Evolutionary conservation across 2,888 invertebrate genomes (phyloP).

Genomic region (Myopa testacea): DNA sequence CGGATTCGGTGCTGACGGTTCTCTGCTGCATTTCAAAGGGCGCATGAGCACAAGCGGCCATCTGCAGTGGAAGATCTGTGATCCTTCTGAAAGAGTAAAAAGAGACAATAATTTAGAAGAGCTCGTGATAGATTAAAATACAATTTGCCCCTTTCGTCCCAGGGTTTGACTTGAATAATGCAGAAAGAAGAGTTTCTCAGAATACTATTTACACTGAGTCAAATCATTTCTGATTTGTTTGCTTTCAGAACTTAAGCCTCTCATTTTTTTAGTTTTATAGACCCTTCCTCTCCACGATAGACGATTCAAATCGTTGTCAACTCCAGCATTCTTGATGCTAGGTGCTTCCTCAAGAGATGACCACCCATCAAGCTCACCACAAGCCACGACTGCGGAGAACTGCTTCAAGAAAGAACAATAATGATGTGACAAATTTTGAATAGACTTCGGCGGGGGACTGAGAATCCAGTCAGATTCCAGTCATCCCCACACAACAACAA

Average conservation of each 20-base stretch:
- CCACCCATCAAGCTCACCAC: not conserved
- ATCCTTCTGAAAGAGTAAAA: conserved; percentile 37
- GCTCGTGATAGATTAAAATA: too few species aligned
- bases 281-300: not conserved
- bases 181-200: too few species aligned
- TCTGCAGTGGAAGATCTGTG: conserved; percentile 4
- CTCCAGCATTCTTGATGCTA: not conserved
- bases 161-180: too few species aligned
- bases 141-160: too few species aligned
- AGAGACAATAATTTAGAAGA: not conserved
- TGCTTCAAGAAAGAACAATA: conserved; percentile 11
- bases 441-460: not conserved
- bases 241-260: too few species aligned
- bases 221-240: too few species aligned
- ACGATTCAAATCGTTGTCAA: conserved; percentile 15
- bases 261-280: too few species aligned
- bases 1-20: conserved; percentile 36
- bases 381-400: not conserved
- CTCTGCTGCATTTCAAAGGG: conserved; percentile 34
- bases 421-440: conserved; percentile 29
- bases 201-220: too few species aligned
- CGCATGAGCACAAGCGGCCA: conserved; percentile 27
- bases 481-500: not conserved
- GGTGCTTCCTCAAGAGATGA: not conserved
- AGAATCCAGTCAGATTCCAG: not conserved